Percentiles rank a stretch among this genome's conserved stretches.
phyloP scores from a whole-genome alignment of 1,140 invertebrate genomes.

The Myzus persicae region DNA sequence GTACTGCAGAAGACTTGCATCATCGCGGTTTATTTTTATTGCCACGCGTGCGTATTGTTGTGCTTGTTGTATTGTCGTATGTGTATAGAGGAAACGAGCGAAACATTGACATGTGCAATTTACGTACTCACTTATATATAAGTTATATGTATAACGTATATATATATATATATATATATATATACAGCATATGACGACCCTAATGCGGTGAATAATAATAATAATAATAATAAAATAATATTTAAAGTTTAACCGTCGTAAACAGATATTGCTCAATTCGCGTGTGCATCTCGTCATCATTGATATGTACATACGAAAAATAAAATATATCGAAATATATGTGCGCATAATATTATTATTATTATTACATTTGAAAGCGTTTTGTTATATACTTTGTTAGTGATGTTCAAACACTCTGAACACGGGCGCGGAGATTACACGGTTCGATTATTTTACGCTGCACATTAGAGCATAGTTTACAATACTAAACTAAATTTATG shows the following conservation, averaged over 20 bases:
- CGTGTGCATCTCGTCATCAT: not conserved
- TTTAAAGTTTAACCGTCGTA: slow-evolving; percentile 11
- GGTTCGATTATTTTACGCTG: not conserved
- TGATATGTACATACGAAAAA: not conserved
- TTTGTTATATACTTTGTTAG: not conserved
- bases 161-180: not conserved
- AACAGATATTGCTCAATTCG: not conserved
- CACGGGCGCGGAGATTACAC: not conserved
- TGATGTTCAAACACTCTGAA: not conserved
- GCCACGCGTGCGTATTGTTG: not conserved
- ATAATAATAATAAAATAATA: too few species aligned
- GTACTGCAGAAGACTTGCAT: not conserved
- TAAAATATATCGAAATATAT: not conserved
- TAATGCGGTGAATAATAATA: not conserved
- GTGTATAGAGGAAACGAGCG: not conserved
- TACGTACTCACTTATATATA: not conserved
- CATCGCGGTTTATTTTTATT: not conserved
- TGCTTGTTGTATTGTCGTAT: not conserved
- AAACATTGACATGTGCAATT: not conserved
- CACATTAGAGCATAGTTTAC: too few species aligned
- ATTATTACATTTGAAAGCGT: not conserved
- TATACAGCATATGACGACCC: not conserved
- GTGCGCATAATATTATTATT: not conserved
- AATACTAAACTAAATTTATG: too few species aligned
- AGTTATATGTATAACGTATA: too few species aligned